Conservation (phyloP, 2,797 vertebrate genomes). For the Yasuhikotakia modesta region DNA sequence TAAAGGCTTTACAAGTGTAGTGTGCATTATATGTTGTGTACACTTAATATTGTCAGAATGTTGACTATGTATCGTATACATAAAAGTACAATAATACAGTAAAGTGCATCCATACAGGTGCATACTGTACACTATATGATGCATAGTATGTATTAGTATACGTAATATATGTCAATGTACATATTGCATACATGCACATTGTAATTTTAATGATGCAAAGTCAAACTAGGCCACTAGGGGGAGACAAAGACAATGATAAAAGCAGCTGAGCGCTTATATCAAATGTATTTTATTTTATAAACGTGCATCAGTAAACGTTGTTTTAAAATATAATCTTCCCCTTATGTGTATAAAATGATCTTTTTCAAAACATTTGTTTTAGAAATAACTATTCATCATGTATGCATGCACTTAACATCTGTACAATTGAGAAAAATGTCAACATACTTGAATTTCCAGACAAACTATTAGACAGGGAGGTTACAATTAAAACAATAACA, state of each 20-base stretch:
- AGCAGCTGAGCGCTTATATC: not conserved
- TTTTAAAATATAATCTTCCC: not conserved
- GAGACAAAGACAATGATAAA: not conserved
- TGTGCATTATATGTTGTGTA: not conserved
- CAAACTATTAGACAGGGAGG: not conserved
- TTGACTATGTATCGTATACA: not conserved
- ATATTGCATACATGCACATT: too few relatives aligned
- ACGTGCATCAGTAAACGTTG: not conserved
- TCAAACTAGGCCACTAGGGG: slow-evolving; percentile 12
- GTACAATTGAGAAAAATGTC: not conserved
- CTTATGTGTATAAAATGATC: not conserved
- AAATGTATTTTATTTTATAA: not conserved
- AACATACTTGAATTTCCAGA: not conserved
- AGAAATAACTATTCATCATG: not conserved
- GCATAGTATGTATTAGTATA: not conserved
- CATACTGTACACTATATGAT: not conserved
- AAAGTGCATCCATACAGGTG: not conserved
- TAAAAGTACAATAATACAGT: not conserved
- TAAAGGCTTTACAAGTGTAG: not conserved
- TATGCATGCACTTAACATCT: not conserved
- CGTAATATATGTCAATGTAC: not conserved
- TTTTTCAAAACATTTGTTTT: not conserved
- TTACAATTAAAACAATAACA: not conserved
- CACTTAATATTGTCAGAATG: not conserved
- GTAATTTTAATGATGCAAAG: not conserved